Conservation (phyloP, 92 coral and sea anemone genomes). For the Zoanthus solanderi region DNA sequence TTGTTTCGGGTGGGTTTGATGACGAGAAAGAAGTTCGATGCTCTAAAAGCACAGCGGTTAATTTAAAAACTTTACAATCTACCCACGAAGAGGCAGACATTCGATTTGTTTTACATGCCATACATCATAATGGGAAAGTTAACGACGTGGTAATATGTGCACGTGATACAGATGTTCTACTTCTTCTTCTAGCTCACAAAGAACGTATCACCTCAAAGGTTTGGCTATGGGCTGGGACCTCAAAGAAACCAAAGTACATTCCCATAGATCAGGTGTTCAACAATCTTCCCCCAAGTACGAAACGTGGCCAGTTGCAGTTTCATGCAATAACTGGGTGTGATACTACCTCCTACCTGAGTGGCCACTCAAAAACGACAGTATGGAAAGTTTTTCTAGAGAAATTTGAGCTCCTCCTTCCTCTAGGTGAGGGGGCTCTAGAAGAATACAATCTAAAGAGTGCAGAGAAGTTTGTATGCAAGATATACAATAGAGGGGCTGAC, state of each 20-base stretch:
- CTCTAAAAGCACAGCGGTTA: conserved; percentile 38
- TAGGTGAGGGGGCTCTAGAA: conserved; percentile 45
- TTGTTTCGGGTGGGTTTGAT: conserved; percentile 55
- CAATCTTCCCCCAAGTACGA: conserved; percentile 48
- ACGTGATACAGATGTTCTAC: conserved; percentile 65
- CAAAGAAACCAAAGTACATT: conserved; percentile 57
- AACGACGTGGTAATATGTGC: conserved; percentile 53
- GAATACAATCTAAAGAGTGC: conserved; percentile 47
- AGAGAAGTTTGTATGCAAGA: conserved; percentile 60
- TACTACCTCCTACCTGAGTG: conserved; percentile 49
- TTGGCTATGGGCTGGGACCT: conserved; percentile 71
- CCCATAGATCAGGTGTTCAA: conserved; percentile 52
- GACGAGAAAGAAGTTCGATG: conserved; percentile 58
- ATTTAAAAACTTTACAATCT: conserved; percentile 38
- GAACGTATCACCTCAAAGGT: too few species aligned
- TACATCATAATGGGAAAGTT: conserved; percentile 29
- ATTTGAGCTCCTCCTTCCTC: conserved; percentile 30
- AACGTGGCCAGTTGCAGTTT: conserved; percentile 60
- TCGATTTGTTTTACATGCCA: conserved; percentile 49
- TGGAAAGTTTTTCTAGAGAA: conserved; percentile 50
- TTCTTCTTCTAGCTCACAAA: too few species aligned
- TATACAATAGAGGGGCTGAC: conserved; percentile 45
- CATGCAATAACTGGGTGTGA: conserved; percentile 67
- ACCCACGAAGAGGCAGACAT: conserved; percentile 64
- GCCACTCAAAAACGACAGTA: conserved; percentile 41